Base-by-base conservation (phyloP, 2,113 vertebrate species). In the Psittacus erithacus region DNA sequence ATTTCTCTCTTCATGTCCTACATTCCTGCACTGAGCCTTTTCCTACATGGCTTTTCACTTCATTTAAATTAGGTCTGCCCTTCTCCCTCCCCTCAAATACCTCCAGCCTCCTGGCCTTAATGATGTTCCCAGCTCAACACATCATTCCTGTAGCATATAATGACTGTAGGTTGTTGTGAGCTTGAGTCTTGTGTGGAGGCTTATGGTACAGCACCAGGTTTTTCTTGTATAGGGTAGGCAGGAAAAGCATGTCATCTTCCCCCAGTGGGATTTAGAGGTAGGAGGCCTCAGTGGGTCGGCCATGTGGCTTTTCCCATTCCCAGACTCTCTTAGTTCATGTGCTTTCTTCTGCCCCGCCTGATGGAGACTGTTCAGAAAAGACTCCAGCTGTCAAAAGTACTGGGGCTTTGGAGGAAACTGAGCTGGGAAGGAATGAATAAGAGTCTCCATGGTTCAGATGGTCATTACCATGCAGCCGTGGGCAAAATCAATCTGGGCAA, bases 351-450 rank as follows among this genome's bases (percentile, higher is more conserved):
- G 35, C 38, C 68, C 57, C 1, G 0, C 20, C 44, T 85, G 69
- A 71, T 60, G 74, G 74, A 95, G 60, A 28, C 28, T 35, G 27
- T 25, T 38, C 84, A 59, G 43, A 73, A 41, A 73, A 39, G 63
- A 64, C 23, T 88, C 46, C 39, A 23, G 53, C 63, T 31, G 19
- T 20, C 29, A 84, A n/a, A 52, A 68, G 43, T 50, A 39, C 43
- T 65, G 67, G 49, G 68, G 79, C 87, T 97, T 97, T 97, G 96
- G 95, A 9, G 27, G 96, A 97, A 97, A 96, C 94, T 96, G 96
- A 93, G 44, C 67, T 82, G 55, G 31, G 55, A 93, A 81, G 70
- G 91, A 94, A 50, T 24, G 55, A 55, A 10, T 6, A 24, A 52
- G 15, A 71, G 8, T 44, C 57, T 63, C 64, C 35, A 11, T 33